Base-by-base conservation (phyloP, 2,888 invertebrate species). In the Hypercompe scribonia region DNA sequence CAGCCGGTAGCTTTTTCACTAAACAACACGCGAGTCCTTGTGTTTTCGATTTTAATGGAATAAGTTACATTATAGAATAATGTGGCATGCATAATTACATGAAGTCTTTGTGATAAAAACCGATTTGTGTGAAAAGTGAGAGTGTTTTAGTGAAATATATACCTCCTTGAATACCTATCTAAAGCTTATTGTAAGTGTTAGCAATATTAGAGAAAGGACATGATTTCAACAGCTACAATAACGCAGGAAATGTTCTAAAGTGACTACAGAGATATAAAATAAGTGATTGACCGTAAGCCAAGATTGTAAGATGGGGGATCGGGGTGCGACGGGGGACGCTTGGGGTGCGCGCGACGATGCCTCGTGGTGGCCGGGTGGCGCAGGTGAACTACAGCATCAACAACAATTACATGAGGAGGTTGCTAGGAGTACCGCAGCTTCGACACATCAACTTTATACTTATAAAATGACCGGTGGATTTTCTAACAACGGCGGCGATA, bases 401-500 rank as follows among this genome's bases (percentile, higher is more conserved):
- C 95, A 94, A 91, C 95, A 95, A 90, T 84, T 95, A 84, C 94
- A 94, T 89, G 95, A 96, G 78, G 95, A 95, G 77, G 93, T 95
- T 68, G 94, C 95, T 63, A 90, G 94, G 80, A 95, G 94, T 78
- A 94, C 94, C 75, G 93, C 94, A 36, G 90, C 94, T 73, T 89
- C 96, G 79, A 95, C 96, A 88, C 98, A 98, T 90, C 98, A 98
- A 93, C 96, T 98, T 85, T 98, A 98, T 92, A 97, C 97, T 80
- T 98, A 98, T 93, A 98, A 98, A 96, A 98, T 98, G 98, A 97
- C 98, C 88, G 97, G 97, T 92, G 97, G 97, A 92, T 98, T 98
- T 96, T 97, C 97, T 88, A 94, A 97, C 96, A 93, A 97, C 96
- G 94, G 96, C 95, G 89, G 96, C 94, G 95, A 97, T 96, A 93